Conservation (phyloP, 37 sponge, comb jelly and placozoan genomes). For the Oscarella lobularis region DNA sequence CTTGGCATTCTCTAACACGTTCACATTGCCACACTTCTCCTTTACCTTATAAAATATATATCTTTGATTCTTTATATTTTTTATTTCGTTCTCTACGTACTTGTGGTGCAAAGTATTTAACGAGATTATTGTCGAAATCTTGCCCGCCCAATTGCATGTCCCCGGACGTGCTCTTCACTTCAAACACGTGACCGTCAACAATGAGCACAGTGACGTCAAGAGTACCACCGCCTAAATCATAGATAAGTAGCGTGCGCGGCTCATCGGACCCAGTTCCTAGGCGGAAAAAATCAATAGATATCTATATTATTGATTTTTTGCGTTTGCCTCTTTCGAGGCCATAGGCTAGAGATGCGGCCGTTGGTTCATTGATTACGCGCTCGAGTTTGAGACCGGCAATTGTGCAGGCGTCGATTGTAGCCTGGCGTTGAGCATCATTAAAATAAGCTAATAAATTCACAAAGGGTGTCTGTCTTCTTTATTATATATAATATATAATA, state of each 20-base stretch:
- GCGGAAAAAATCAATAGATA: background rate
- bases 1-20: slow-evolving; percentile 50
- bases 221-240: slow-evolving; percentile 87
- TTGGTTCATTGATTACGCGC: slow-evolving; percentile 96
- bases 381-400: slow-evolving; percentile 79
- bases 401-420: slow-evolving; percentile 77
- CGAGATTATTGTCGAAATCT: slow-evolving; percentile 78
- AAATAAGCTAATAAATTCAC: slow-evolving; percentile 54
- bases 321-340: slow-evolving; percentile 54
- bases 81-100: no score
- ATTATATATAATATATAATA: background rate
- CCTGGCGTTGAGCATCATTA: slow-evolving; percentile 92
- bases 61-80: no score
- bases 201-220: slow-evolving; percentile 79
- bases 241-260: slow-evolving; percentile 55
- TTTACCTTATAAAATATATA: no score
- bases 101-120: slow-evolving; percentile 45
- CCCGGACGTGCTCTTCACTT: slow-evolving; percentile 82
- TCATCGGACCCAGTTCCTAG: background rate
- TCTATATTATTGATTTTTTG: background rate
- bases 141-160: slow-evolving; percentile 88
- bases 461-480: background rate
- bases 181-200: slow-evolving; percentile 70
- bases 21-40: slow-evolving; percentile 24
- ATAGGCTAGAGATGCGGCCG: slow-evolving; percentile 93